These are phyloP conservation scores for Trichomycterus rosablanca DNA, from an alignment of 2,113 vertebrate species.

Conservation along the genomic window DNA sequence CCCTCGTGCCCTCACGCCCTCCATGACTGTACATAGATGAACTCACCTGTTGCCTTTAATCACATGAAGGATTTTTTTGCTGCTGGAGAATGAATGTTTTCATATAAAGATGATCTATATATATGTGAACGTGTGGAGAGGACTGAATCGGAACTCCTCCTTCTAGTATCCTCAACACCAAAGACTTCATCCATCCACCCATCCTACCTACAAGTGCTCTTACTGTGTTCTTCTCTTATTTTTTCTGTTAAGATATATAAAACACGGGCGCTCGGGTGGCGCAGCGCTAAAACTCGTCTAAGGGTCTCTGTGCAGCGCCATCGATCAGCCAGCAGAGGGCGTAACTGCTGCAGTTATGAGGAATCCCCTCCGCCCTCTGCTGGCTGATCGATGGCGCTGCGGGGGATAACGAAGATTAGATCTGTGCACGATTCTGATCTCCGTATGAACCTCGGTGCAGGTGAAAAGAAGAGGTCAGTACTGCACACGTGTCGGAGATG, in stretches of 20 bases:
- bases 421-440: too few relatives aligned
- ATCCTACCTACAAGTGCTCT: not conserved
- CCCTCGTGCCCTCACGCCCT: not conserved
- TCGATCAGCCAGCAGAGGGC: too few relatives aligned
- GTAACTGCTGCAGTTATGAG: too few relatives aligned
- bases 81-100: not conserved
- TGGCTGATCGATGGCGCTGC: too few relatives aligned
- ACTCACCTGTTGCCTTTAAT: conserved; percentile 5
- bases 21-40: conserved; percentile 1
- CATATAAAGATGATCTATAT: not conserved
- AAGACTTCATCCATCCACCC: not conserved
- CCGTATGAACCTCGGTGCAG: too few relatives aligned
- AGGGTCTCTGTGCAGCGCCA: too few relatives aligned
- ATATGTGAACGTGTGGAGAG: not conserved
- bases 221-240: conserved; percentile 18
- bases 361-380: too few relatives aligned
- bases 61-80: not conserved
- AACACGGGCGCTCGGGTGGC: too few relatives aligned
- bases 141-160: conserved; percentile 1
- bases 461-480: too few relatives aligned
- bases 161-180: not conserved
- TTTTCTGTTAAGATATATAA: conserved; percentile 3
- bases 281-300: too few relatives aligned
- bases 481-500: too few relatives aligned
- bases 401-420: too few relatives aligned